Base-by-base conservation (phyloP, 2,888 invertebrate species). In the Imbricaverruca yamaguchii region DNA sequence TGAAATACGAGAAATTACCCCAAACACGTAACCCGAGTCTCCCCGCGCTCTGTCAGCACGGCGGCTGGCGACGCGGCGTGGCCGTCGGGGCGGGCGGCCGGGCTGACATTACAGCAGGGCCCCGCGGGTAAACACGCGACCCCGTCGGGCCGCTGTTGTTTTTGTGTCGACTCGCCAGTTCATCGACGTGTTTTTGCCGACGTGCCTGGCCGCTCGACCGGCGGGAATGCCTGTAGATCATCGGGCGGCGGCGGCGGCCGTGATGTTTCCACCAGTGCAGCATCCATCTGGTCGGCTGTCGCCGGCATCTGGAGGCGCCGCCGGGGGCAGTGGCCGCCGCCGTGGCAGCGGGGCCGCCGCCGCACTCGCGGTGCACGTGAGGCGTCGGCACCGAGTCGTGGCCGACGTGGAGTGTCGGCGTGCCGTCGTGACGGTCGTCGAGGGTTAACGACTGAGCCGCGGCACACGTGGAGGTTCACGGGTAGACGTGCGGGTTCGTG, bases 1-100 rank as follows among this genome's bases (percentile, higher is more conserved):
- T 65, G 65, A 65, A 65, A 65, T 23, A 65, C 65, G 65, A 65
- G 65, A 65, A 65, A 65, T 65, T 65, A 65, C n/a, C 23, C 10
- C 65, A 65, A 65, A 65, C 65, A 65, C 39, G 39, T 39, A 39
- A 39, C 39, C 39, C 39, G 39, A 39, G 39, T 39, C 39, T 39
- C 39, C 39, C 39, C 39, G 39, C 39, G 39, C 39, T 39, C 39
- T 39, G 39, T 39, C 39, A 39, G 39, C 39, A 39, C 39, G 39
- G 39, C 4, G 39, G 39, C 39, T 39, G 39, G 39, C 39, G 39
- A 39, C 39, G 39, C 39, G 4, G 63, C 3, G 3, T 23, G n/a
- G 7, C n/a, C 8, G 65, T 8, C 10, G 65, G n/a, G 65, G 8
- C 65, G 65, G n/a, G 9, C 65, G n/a, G 65, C n/a, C n/a, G 10